Conservation (phyloP, 2,113 vertebrate genomes). For the Corythoichthys haematopterus region DNA sequence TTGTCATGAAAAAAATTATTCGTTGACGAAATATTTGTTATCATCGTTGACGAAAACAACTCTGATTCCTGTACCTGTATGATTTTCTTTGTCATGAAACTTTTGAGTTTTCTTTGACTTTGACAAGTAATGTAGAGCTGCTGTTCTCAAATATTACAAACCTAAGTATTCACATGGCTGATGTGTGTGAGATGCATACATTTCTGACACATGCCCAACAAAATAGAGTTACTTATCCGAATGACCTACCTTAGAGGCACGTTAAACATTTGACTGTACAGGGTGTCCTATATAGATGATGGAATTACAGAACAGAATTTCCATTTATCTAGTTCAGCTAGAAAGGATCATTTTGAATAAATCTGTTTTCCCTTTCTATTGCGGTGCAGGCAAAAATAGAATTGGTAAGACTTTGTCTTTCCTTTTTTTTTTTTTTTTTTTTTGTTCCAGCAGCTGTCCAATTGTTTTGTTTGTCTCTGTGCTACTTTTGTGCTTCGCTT, state of each 20-base stretch:
- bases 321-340: background rate
- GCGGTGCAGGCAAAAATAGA: conserved; percentile 78
- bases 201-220: background rate
- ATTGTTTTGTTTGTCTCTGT: conserved; percentile 32
- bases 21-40: too few relatives aligned
- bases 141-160: too few relatives aligned
- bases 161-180: too few relatives aligned
- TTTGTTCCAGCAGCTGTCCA: conserved; percentile 23
- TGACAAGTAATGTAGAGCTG: too few relatives aligned
- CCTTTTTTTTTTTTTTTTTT: background rate
- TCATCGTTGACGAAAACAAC: too few relatives aligned
- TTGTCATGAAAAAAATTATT: too few relatives aligned
- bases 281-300: too few relatives aligned
- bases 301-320: background rate
- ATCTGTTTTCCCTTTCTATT: conserved; percentile 59
- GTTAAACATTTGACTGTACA: too few relatives aligned
- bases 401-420: conserved; percentile 76
- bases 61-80: too few relatives aligned
- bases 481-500: conserved; percentile 32
- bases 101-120: conserved; percentile 4
- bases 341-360: conserved; percentile 27
- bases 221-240: background rate
- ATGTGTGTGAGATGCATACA: too few relatives aligned
- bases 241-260: background rate
- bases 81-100: background rate